Conservation (phyloP, 30 jellyfish, hydroid and myxozoan genomes). For the Pelagia noctiluca region DNA sequence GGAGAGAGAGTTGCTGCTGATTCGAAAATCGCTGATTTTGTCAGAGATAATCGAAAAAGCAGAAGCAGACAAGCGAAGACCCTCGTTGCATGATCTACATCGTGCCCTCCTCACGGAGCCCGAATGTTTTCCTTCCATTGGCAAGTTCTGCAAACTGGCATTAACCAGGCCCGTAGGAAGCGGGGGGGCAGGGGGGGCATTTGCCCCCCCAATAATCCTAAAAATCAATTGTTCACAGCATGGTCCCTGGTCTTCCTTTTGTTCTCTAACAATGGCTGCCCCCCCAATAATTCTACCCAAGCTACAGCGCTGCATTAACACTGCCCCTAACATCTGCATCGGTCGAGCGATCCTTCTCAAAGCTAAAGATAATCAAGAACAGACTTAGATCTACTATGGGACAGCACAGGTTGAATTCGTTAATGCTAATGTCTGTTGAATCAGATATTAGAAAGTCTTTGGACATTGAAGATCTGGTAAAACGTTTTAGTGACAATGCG, state of each 20-base stretch:
- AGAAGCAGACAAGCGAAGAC: conserved; percentile 12
- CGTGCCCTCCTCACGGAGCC: no score
- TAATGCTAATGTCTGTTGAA: conserved; percentile 8
- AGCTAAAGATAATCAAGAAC: background rate
- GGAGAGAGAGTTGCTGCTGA: no score
- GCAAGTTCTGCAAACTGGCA: conserved; percentile 15
- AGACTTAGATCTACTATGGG: conserved; percentile 21
- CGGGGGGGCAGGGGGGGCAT: no score
- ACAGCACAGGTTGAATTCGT: conserved; percentile 9
- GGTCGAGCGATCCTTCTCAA: conserved; percentile 27
- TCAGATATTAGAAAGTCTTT: background rate
- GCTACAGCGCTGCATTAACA: no score
- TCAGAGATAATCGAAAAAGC: background rate
- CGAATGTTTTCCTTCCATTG: conserved; percentile 3
- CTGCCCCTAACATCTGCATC: conserved; percentile 25
- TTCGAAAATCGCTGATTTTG: conserved; percentile 11
- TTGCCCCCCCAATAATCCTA: no score
- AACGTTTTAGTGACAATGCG: no score
- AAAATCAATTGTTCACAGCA: no score
- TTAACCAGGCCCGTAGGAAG: no score
- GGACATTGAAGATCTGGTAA: background rate
- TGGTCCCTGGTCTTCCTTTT: no score
- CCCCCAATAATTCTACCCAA: no score
- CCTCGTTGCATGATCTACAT: conserved; percentile 10
- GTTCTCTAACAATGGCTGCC: no score